These are phyloP conservation scores for Heteromurus nitidus DNA, from an alignment of 2,888 invertebrate genomes.

Conservation along the genomic window DNA sequence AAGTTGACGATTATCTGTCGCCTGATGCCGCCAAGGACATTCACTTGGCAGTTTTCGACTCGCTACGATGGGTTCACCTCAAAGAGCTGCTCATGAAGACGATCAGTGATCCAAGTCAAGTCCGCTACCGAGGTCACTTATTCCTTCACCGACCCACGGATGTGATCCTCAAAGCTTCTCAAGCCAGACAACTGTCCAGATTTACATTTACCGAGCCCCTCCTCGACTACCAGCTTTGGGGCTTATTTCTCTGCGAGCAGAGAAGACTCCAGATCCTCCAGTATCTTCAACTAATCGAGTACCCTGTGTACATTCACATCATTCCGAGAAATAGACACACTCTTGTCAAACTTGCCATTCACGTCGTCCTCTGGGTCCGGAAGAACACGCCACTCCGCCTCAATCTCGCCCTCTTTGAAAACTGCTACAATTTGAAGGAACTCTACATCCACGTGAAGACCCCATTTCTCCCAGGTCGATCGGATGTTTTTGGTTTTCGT, in stretches of 20 bases:
- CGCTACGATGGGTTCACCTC: background rate
- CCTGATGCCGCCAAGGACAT: background rate
- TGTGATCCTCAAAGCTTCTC: background rate
- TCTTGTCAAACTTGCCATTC: slow-evolving; percentile 16
- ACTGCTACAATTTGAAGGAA: slow-evolving; percentile 20
- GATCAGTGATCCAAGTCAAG: background rate
- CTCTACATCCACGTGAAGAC: slow-evolving; percentile 27
- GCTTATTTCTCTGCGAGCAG: slow-evolving; percentile 24
- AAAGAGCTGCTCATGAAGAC: slow-evolving; percentile 26
- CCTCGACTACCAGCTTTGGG: slow-evolving; percentile 26
- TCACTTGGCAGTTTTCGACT: slow-evolving; percentile 17
- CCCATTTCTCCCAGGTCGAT: slow-evolving; percentile 5
- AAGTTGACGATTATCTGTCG: background rate
- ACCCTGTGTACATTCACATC: background rate
- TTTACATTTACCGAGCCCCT: slow-evolving; percentile 14
- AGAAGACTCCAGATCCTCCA: slow-evolving; percentile 8
- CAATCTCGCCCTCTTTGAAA: slow-evolving; percentile 9
- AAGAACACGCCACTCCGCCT: background rate
- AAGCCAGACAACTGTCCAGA: background rate
- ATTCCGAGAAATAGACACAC: slow-evolving; percentile 14
- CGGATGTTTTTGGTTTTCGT: slow-evolving; percentile 19
- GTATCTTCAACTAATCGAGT: slow-evolving; percentile 11
- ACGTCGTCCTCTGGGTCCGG: background rate
- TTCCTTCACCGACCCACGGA: slow-evolving; percentile 10
- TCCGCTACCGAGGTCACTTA: background rate